Base-by-base conservation (phyloP, 1,140 invertebrate genomes). In the Piezodorus guildinii region DNA sequence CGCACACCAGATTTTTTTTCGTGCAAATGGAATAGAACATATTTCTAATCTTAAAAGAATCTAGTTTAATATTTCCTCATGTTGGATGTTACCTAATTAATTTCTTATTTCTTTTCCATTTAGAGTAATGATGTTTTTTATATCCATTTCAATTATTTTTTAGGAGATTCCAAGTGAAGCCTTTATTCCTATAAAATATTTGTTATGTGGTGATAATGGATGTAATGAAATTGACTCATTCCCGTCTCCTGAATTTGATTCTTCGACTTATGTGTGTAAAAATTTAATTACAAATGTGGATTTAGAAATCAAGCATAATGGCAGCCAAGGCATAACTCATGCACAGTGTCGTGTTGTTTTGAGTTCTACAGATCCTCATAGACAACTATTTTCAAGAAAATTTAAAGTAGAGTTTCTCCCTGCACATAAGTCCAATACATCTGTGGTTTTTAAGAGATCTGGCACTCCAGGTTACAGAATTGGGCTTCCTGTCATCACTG, bases 391-490 rank as follows among this genome's bases (percentile, higher is more conserved):
- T 68, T 67, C 72, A 60, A 80, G 83, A 73, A 67, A 75, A 30
- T 78, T 80, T 62, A 71, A 77, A 67, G 72, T 81, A 0, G 69
- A 69, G 21, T 82, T 79, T 67, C 63, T 76, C 49, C 82, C 81
- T 80, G 62, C 43, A 1, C 58, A 63, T 58, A 9, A 19, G 9
- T 56, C 23, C 8, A 65, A 66, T 62, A 60, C 44, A 5, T 61
- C 43, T 14, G 23, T 62, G 8, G 9, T 76, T 14, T 69, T 75
- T 70, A 68, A 69, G 56, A 69, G 80, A 49, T 87, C 85, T 73
- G 86, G 85, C 58, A 85, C 84, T 73, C 83, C 85, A 16, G 85
- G 85, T 5, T 88, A 88, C 69, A 68, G 79, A 12, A 60, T 75
- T 10, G 81, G 80, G 8, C 81, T 80, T 69, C 84, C 85, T 3